A percentile compares a stretch with the other conserved stretches of the same genome.
These are phyloP conservation scores for Rhagoletis pomonella DNA, from an alignment of 1,140 invertebrate species.

Conservation along the genomic window DNA sequence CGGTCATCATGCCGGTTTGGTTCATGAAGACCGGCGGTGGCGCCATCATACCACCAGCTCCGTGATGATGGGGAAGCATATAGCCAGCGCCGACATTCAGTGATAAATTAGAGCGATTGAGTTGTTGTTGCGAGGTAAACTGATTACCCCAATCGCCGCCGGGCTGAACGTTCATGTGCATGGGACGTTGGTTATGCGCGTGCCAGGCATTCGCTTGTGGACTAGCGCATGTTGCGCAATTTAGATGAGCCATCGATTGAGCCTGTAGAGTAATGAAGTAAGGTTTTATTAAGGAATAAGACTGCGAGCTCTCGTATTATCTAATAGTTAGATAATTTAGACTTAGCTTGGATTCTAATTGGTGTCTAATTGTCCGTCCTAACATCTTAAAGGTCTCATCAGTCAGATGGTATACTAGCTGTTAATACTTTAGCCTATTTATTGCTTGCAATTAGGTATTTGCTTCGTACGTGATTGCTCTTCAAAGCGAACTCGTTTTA, in stretches of 20 bases:
- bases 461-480: too few species aligned
- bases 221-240: constrained; percentile 75
- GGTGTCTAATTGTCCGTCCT: too few species aligned
- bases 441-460: too few species aligned
- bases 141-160: constrained; percentile 75
- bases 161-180: constrained; percentile 59
- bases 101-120: constrained; percentile 81
- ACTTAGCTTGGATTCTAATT: too few species aligned
- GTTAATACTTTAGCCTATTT: too few species aligned
- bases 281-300: too few species aligned
- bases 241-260: constrained; percentile 82
- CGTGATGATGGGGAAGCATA: constrained; percentile 71
- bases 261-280: constrained; percentile 75
- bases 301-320: too few species aligned
- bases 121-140: constrained; percentile 77
- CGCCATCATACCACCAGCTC: constrained; percentile 73
- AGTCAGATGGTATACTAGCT: too few species aligned
- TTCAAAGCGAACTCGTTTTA: too few species aligned
- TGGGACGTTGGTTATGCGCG: constrained; percentile 59
- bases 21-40: constrained; percentile 71
- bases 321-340: too few species aligned
- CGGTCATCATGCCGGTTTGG: constrained; percentile 66
- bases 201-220: constrained; percentile 61
- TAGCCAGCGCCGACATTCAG: constrained; percentile 76
- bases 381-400: too few species aligned